Base-by-base conservation (phyloP, 2,797 vertebrate genomes). In the Pyrrhura leucotis region DNA sequence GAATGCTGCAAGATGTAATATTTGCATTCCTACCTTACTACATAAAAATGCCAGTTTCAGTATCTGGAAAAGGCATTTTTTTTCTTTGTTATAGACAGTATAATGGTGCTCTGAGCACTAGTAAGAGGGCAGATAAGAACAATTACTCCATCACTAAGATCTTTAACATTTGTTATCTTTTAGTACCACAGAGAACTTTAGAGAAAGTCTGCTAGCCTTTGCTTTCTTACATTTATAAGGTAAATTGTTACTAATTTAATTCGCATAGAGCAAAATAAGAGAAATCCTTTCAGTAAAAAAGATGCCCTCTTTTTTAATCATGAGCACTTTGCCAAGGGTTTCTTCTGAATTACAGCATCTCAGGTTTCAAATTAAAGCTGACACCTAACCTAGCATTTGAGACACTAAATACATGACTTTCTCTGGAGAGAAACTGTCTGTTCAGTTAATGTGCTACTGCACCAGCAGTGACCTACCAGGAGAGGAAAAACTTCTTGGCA, bases 321-420 rank as follows among this genome's bases (percentile, higher is more conserved):
- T 7, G 10, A 88, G 45, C 48, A 63, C 44, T 93, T 91, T 90
- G 69, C 40, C 71, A 85, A 44, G 33, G 44, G 31, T 80, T 92
- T 80, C 69, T 92, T 88, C 84, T 73, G 58, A 94, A 92, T 85
- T 75, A 83, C 69, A 77, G 21, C 51, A 69, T 54, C 69, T 86
- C 14, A 62, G 21, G 29, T 91, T 94, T 87, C 88, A 94, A 94
- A 94, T 95, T 83, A 86, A 94, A 90, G 50, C 48, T 79, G 90
- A 84, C 58, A 79, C 67, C 63, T 59, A 88, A 65, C 71, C 58
- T 94, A 83, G 39, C 75, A 53, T 90, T 91, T 85, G 77, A 87
- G 79, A 91, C 33, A 65, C 91, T 65, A 92, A 90, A 83, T 80
- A 86, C 28, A 54, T 0, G 3, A 58, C 17, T 92, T 85, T 48